Evolutionary conservation across 2,113 vertebrate genomes (phyloP), one percentile per base, ranked within the genome.

Genomic region (Bombycilla garrulus): DNA sequence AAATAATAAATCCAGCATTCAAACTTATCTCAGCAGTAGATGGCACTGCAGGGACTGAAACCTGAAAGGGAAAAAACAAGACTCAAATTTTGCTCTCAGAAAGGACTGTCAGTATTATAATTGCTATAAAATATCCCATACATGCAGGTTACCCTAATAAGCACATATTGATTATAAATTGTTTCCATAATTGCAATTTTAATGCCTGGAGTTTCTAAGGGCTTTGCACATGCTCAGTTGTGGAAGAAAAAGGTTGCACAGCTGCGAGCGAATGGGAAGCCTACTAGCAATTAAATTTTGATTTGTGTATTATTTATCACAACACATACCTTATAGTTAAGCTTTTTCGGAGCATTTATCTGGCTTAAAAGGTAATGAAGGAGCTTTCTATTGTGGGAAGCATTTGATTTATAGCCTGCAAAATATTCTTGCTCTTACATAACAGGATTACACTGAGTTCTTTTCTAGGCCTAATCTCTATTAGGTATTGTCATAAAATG

Each of bases 11-110:
- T 65, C 67, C 65, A 38, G 18, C 26, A 71, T 78, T 57, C 72
- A 69, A 74, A 77, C 33, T 80, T 72, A 69, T 91, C 71, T 91
- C 84, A 85, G 93, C 95, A 92, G 95, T 95, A 97, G 95, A 81
- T 95, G 96, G 95, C 93, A 85, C 89, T 97, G 94, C 93, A 9
- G 95, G 91, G 96, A 95, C 86, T 97, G 66, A 93, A 95, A 97
- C 96, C 54, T 72, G 78, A 87, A 91, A 82, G 61, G 24, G 28
- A 85, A 67, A 83, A 71, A 8, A 1, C 25, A 56, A 36, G 38
- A 89, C 35, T 31, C 45, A 82, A 56, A 85, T 91, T 90, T 87
- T 88, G 12, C 57, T 85, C 40, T 81, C 74, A 33, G 73, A 85
- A 91, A 87, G 53, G 21, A 45, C 50, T 79, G 61, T 65, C 11